Evolutionary conservation across 2,888 invertebrate genomes (phyloP), one percentile per base, ranked within the genome.

Genomic region (Ferrisia virgata): DNA sequence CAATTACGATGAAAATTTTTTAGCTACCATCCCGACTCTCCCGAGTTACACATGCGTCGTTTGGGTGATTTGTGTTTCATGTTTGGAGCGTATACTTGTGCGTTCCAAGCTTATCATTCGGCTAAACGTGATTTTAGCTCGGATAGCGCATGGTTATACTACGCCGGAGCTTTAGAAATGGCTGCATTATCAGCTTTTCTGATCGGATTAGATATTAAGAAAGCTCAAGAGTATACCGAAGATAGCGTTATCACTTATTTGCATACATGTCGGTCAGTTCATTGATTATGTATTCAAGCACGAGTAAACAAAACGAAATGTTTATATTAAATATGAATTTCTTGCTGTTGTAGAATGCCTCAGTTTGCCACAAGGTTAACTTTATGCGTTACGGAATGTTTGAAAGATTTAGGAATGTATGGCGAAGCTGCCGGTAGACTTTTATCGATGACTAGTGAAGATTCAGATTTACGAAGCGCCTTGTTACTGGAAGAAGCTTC

Each of bases 121-220:
- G 96, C 97, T n/a, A 99, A 99, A 89, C 92, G 97, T 82, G 99
- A 99, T 89, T 99, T 99, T 89, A 95, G 95, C 88, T 95, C 95
- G 0, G 99, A 99, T 88, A 96, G 97, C 86, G 99, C 99, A 0
- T 98, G 98, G 98, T 91, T 98, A 36, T 96, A 98, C 89, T 98
- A 95, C 89, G 98, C 99, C 0, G 97, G 98, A 11, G 97, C 99
- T 5, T 90, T 98, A 79, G 98, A 97, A 90, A 98, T 98, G 98
- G 97, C 98, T 6, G 95, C 96, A 13, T 89, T 98, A 36, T 93
- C 97, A 84, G 95, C 96, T 0, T 97, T 96, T 88, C 95, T 97
- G 95, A 92, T 94, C 84, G 93, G 93, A 39, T 85, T 85, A 39
- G 95, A 95, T 86, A 93, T 92, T 86, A 91, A 93, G 72, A 95